A percentile compares a stretch with the other conserved stretches of the same genome.
These are phyloP conservation scores for Cassiopea andromeda DNA, from an alignment of 30 jellyfish, hydroid and myxozoan genomes.

Conservation along the genomic window DNA sequence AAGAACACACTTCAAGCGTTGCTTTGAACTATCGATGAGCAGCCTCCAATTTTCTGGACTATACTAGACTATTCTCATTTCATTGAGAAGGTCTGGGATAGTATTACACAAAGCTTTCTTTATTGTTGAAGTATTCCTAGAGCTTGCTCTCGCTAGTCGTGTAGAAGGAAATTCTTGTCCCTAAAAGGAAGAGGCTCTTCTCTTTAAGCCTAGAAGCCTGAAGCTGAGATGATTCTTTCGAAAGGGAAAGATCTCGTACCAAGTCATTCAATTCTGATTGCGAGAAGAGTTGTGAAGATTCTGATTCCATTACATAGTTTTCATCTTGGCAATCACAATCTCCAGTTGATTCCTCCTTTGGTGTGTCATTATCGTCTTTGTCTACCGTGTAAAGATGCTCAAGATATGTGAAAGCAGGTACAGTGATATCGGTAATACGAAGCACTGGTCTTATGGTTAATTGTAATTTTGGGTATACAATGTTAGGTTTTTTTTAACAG, in stretches of 20 bases:
- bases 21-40: neutral
- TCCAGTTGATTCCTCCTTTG: neutral
- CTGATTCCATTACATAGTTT: neutral
- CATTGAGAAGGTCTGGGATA: neutral
- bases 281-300: neutral
- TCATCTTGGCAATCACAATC: neutral
- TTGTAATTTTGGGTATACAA: neutral
- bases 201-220: neutral
- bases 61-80: neutral
- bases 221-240: neutral
- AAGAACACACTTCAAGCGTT: neutral
- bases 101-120: neutral
- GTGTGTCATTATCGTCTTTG: neutral
- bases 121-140: neutral
- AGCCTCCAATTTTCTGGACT: neutral
- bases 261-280: neutral
- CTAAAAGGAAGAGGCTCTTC: neutral
- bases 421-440: neutral
- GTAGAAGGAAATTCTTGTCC: neutral
- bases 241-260: neutral
- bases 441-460: neutral
- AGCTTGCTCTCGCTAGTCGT: neutral
- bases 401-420: neutral
- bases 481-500: neutral
- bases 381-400: neutral